Percentiles rank a stretch among this genome's conserved stretches.
Evolutionary conservation across 92 coral and sea anemone species (phyloP).

Genomic region (Pocillopora grandis): DNA sequence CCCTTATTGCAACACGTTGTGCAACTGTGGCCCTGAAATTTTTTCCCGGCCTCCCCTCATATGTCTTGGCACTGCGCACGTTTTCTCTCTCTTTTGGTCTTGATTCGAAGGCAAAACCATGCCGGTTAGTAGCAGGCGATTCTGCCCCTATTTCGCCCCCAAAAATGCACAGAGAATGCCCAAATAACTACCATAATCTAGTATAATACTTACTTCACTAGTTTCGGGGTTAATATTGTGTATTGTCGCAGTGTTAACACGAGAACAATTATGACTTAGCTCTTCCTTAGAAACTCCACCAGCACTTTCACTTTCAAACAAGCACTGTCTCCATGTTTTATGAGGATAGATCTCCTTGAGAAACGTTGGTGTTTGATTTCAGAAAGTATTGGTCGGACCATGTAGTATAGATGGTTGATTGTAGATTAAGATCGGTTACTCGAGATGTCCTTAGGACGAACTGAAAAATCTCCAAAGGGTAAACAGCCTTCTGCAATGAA

Average conservation of each 20-base stretch:
- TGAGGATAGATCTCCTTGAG: background rate
- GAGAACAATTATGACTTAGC: background rate
- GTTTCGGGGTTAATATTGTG: background rate
- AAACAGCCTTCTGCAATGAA: too few species aligned
- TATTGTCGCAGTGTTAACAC: background rate
- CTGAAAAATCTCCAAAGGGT: too few species aligned
- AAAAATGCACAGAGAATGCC: background rate
- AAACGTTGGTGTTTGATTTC: background rate
- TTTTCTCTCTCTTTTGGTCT: slow-evolving; percentile 87
- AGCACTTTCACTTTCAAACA: slow-evolving; percentile 19
- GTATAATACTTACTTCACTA: background rate
- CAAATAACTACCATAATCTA: background rate
- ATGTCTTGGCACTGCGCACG: slow-evolving; percentile 70
- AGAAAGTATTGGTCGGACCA: background rate
- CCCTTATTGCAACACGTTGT: slow-evolving; percentile 50
- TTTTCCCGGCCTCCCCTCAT: slow-evolving; percentile 79
- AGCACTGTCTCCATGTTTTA: background rate
- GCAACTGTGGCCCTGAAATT: slow-evolving; percentile 66
- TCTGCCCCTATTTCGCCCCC: background rate
- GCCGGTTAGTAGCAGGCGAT: slow-evolving; percentile 77
- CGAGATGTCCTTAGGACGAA: too few species aligned
- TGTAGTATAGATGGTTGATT: background rate
- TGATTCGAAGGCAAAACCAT: slow-evolving; percentile 78
- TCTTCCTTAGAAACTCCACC: background rate
- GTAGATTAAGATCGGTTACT: background rate